Evolutionary conservation across 2,888 invertebrate genomes (phyloP), one percentile per base, ranked within the genome.

Genomic region (Noctua fimbriata): DNA sequence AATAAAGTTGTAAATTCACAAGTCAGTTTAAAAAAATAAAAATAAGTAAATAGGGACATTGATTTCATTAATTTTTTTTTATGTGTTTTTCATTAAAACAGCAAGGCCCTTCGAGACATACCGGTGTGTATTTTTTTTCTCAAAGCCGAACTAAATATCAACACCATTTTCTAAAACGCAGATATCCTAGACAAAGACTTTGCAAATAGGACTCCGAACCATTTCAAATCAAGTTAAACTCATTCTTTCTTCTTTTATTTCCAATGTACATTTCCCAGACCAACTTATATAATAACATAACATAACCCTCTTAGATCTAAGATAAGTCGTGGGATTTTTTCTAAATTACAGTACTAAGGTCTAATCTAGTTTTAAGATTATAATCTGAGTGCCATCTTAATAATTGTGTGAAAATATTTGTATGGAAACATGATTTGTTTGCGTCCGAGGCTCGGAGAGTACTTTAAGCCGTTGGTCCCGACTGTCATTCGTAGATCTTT

Each of bases 341-440:
- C 58, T 74, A 87, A 89, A 89, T 90, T 89, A 87, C 86, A 86
- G 90, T 90, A 89, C 88, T 89, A 90, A 73, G 88, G 87, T 73
- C 63, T 90, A 89, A 91, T 90, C 89, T 86, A 77, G 82, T 88
- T 89, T 85, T 2, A 16, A 36, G 89, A 90, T 89, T 77, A 21
- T 32, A 9, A 88, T 83, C 87, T 67, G 21, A 28, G n/a, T 18
- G 69, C 73, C 63, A 76, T 75, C 83, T 76, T 70, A 58, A 76
- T 86, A 78, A 83, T 83, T 83, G 76, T 87, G 87, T 63, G 88
- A 78, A 88, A 66, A 79, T 66, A 71, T 84, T 85, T 84, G 84
- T 87, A 85, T 87, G 87, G 70, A 75, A 79, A 79, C 69, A 1
- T 32, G 52, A n/a, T 67, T 44, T 81, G 21, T 24, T 32, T 67